Evolutionary conservation across 1,140 invertebrate genomes (phyloP), one percentile per base, ranked within the genome.

Genomic region (Drosophila pallidifrons): DNA sequence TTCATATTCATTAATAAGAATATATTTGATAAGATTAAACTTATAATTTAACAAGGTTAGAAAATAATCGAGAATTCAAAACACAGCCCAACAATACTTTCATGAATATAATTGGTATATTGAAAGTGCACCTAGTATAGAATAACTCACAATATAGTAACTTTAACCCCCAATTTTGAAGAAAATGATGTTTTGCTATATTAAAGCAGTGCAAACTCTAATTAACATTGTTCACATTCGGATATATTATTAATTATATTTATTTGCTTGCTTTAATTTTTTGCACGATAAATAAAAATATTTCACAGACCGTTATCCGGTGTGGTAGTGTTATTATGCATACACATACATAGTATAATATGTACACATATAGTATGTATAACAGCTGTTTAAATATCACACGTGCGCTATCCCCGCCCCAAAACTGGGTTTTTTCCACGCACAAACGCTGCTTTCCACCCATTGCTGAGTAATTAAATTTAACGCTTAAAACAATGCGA

Each of bases 401-500:
- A 52, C 66, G 59, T 67, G 51, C 67, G 15, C 10, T 20, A 43
- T 64, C 52, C 69, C 38, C 71, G 41, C 45, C 35, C 74, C 52
- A 47, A 68, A 8, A 13, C 8, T 13, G n/a, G n/a, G 7, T 59
- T 15, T 28, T 55, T 35, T 43, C 69, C 11, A 2, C 11, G 41
- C 25, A 75, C 75, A 52, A 28, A 52, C 5, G 5, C 4, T 11
- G 20, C 5, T 28, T 10, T 15, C 15, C 46, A 10, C 46, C 46
- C 46, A 47, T 77, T 81, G 79, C 67, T 77, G 80, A 87, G 80
- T 87, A 87, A 87, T 87, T 89, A 83, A 88, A 87, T 87, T 89
- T 89, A 89, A 87, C 77, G 83, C 83, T 79, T 80, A 88, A 82
- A 87, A 88, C 83, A 87, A 88, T 83, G 77, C 65, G 57, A 70